Evolutionary conservation across 1,140 invertebrate species (phyloP).

Genomic region (Drosophila mojavensis): DNA sequence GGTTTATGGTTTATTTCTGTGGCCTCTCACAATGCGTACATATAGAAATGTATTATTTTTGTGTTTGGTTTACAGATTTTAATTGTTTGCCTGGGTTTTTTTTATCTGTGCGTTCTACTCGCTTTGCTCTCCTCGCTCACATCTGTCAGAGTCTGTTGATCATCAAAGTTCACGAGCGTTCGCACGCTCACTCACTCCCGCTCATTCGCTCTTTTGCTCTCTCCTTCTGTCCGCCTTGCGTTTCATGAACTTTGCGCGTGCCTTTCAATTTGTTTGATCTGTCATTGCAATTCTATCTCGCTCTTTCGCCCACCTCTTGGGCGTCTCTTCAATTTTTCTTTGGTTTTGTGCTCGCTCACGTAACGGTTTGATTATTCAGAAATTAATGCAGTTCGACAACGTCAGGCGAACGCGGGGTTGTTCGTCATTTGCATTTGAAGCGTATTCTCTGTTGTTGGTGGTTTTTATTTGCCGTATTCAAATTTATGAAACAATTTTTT

Average conservation of each 20-base stretch:
- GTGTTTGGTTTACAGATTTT: slow-evolving; percentile 69
- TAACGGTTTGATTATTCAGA: slow-evolving; percentile 34
- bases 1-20: slow-evolving; percentile 73
- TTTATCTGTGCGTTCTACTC: slow-evolving; percentile 23
- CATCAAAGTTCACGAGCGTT: slow-evolving; percentile 1
- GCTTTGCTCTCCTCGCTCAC: slow-evolving; percentile 5
- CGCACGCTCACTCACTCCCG: slow-evolving; percentile 8
- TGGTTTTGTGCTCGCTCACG: slow-evolving; percentile 9
- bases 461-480: slow-evolving; percentile 4
- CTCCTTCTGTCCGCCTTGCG: slow-evolving; percentile 13
- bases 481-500: slow-evolving; percentile 1
- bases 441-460: slow-evolving; percentile 4
- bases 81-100: slow-evolving; percentile 33
- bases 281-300: slow-evolving; percentile 39
- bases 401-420: not conserved
- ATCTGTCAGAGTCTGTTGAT: slow-evolving; percentile 13
- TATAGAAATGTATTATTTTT: slow-evolving; percentile 50
- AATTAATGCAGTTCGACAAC: slow-evolving; percentile 33
- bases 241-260: slow-evolving; percentile 42
- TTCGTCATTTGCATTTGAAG: slow-evolving; percentile 14
- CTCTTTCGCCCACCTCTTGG: not conserved
- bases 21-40: slow-evolving; percentile 26
- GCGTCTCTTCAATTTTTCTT: slow-evolving; percentile 4
- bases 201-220: not conserved
- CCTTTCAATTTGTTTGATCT: slow-evolving; percentile 51